Conservation (phyloP, 2,888 invertebrate species). For the Epinotia nisella region DNA sequence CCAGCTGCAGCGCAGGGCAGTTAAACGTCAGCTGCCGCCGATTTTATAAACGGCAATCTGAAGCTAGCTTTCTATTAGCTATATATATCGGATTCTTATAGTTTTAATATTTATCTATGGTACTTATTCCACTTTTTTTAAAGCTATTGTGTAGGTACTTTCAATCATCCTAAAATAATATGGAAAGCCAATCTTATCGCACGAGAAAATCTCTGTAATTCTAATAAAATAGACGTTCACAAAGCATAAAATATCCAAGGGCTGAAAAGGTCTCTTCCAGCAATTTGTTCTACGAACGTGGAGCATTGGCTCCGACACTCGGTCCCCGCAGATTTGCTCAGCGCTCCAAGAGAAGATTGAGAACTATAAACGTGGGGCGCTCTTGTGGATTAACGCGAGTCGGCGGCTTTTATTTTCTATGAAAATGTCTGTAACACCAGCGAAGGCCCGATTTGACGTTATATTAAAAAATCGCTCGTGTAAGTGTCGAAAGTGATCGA, state of each 20-base stretch:
- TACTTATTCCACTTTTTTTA: neutral
- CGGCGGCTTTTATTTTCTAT: slow-evolving; percentile 49
- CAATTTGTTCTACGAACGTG: slow-evolving; percentile 33
- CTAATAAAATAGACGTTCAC: slow-evolving; percentile 5
- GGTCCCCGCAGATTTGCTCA: slow-evolving; percentile 60
- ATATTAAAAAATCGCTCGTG: slow-evolving; percentile 26
- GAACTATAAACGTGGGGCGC: slow-evolving; percentile 63
- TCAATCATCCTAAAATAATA: neutral
- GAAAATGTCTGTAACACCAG: slow-evolving; percentile 45
- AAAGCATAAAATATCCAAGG: slow-evolving; percentile 23
- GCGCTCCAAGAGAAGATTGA: slow-evolving; percentile 61
- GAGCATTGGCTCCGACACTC: slow-evolving; percentile 43
- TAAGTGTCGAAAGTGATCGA: neutral
- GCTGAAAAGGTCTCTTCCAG: slow-evolving; percentile 42
- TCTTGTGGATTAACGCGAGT: slow-evolving; percentile 55
- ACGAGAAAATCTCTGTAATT: slow-evolving; percentile 4
- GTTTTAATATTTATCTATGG: neutral
- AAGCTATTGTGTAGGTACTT: neutral
- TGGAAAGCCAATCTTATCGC: neutral
- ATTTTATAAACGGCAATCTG: slow-evolving; percentile 49
- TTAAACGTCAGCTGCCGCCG: slow-evolving; percentile 38
- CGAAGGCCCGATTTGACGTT: slow-evolving; percentile 1
- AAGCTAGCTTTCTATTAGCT: slow-evolving; percentile 18
- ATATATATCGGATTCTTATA: neutral
- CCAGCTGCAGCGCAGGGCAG: neutral